A percentile compares a stretch with the other conserved stretches of the same genome.
Evolutionary conservation across 2,113 vertebrate species (phyloP).

Genomic region (Penelope pileata): DNA sequence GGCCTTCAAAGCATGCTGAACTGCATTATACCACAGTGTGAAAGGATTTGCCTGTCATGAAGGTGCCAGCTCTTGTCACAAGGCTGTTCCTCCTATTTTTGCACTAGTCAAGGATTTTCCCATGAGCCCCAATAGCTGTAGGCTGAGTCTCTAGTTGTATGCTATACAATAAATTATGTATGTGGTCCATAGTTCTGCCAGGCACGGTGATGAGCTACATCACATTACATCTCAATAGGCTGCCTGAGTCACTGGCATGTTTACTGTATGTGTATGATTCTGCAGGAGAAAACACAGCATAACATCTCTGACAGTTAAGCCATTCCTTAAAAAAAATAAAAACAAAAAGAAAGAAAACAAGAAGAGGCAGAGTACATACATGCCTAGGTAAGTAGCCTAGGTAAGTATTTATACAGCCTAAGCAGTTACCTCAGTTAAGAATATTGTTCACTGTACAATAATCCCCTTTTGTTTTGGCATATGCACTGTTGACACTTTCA

Average conservation of each 20-base stretch:
- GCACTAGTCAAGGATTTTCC: neutral
- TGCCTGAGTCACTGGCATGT: neutral
- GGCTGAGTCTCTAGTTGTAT: neutral
- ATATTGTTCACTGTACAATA: neutral
- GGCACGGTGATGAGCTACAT: fast-evolving
- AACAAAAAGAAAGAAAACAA: neutral
- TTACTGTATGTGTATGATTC: neutral
- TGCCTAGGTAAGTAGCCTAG: no score
- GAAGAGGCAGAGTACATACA: neutral
- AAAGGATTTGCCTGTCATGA: constrained; percentile 71
- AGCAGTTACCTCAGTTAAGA: neutral
- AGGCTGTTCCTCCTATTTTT: constrained; percentile 44
- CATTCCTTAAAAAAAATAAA: neutral
- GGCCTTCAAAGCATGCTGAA: constrained; percentile 73
- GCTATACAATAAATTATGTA: fast-evolving
- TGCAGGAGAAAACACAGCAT: neutral
- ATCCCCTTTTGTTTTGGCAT: neutral
- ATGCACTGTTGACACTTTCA: neutral
- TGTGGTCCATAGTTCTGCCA: fast-evolving
- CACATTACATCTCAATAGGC: neutral
- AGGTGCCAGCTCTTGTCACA: constrained; percentile 35
- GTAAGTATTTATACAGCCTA: neutral
- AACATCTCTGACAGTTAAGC: neutral
- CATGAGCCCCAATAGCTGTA: neutral
- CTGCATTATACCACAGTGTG: constrained; percentile 67